phyloP scores from a whole-genome alignment of 2,113 vertebrate species.

The Columba janthina region DNA sequence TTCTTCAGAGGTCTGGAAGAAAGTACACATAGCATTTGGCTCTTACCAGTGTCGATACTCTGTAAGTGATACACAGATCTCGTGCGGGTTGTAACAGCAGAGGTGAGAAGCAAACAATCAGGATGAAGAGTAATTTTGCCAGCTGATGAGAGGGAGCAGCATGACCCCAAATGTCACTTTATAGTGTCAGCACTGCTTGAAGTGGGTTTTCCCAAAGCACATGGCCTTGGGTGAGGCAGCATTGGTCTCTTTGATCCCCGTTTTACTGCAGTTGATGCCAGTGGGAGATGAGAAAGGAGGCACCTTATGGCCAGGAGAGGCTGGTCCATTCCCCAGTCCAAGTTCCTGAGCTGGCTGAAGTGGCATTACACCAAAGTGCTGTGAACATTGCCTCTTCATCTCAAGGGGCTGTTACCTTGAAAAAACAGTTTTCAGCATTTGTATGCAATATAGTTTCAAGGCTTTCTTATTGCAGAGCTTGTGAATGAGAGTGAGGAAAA shows the following conservation, averaged over 20 bases:
- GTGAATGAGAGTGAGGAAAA: background rate
- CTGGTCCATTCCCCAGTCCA: background rate
- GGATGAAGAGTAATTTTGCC: background rate
- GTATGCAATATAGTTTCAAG: background rate
- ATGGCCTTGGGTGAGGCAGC: background rate
- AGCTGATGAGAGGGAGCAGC: background rate
- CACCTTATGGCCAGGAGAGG: background rate
- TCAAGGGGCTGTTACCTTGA: background rate
- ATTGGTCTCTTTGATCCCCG: background rate
- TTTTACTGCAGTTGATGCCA: background rate
- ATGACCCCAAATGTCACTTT: background rate
- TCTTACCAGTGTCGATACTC: rapidly evolving
- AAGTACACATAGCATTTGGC: background rate
- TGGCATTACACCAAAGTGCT: background rate
- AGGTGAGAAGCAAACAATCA: background rate
- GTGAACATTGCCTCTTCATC: background rate
- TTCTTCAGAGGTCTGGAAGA: background rate
- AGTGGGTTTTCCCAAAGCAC: background rate
- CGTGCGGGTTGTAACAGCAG: background rate
- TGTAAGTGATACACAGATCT: background rate
- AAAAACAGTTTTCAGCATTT: background rate
- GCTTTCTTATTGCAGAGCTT: background rate
- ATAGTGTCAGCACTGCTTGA: background rate
- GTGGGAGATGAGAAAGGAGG: background rate
- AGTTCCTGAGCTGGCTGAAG: background rate